phyloP scores from a whole-genome alignment of 2,113 vertebrate genomes.

The Saccopteryx bilineata region DNA sequence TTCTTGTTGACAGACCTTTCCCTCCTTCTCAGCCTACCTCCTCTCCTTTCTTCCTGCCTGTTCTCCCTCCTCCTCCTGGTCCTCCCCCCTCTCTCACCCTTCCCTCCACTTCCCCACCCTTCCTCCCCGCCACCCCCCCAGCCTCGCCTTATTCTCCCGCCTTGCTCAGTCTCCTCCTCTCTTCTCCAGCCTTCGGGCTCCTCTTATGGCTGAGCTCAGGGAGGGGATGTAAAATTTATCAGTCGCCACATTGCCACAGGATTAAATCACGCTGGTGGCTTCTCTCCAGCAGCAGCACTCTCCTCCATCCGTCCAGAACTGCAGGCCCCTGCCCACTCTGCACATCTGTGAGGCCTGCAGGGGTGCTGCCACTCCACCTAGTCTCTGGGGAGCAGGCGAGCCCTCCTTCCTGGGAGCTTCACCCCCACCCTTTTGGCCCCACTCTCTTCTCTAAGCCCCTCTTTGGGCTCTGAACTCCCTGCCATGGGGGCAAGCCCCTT shows the following conservation, averaged over 20 bases:
- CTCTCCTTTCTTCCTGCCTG: too few species aligned
- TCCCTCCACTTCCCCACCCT: background rate
- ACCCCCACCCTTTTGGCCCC: background rate
- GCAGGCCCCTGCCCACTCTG: background rate
- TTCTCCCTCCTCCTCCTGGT: too few species aligned
- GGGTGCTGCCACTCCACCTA: background rate
- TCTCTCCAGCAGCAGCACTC: background rate
- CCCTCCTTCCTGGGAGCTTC: background rate
- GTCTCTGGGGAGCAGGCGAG: background rate
- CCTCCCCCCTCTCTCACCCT: background rate
- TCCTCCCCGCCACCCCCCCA: background rate
- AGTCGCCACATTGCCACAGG: slow-evolving; percentile 46
- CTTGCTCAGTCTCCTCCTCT: background rate
- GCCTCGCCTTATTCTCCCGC: background rate
- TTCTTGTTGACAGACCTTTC: background rate
- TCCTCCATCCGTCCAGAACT: background rate
- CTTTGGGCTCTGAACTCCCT: background rate
- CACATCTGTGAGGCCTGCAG: background rate
- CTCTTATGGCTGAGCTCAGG: slow-evolving; percentile 62
- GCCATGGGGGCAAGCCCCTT: background rate
- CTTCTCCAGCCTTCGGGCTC: background rate
- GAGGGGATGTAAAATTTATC: slow-evolving; percentile 65
- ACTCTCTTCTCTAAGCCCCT: background rate
- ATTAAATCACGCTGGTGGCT: slow-evolving; percentile 70
- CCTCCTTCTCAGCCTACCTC: too few species aligned